Evolutionary conservation across 2,888 invertebrate genomes (phyloP).

Genomic region (Proisotoma minuta): DNA sequence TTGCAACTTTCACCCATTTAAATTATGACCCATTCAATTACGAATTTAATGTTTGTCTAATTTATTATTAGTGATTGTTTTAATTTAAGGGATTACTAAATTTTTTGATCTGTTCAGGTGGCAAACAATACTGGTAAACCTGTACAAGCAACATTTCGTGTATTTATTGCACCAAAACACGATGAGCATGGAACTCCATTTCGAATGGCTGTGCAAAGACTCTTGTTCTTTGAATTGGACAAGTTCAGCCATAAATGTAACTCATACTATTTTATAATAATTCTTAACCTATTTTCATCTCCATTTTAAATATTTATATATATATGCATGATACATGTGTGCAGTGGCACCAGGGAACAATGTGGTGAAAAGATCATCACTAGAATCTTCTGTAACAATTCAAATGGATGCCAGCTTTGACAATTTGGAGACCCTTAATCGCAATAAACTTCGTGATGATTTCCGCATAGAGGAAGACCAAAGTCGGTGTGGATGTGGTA

Average conservation of each 20-base stretch:
- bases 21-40: conserved; percentile 49
- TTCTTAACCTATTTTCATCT: not conserved
- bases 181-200: conserved; percentile 65
- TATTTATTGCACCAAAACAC: conserved; percentile 64
- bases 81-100: not conserved
- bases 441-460: conserved; percentile 10
- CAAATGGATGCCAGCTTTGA: conserved; percentile 78
- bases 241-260: conserved; percentile 57
- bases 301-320: not conserved
- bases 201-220: conserved; percentile 61
- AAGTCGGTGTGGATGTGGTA: conserved; percentile 29
- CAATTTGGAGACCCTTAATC: conserved; percentile 52
- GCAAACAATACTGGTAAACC: conserved; percentile 50
- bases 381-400: conserved; percentile 73
- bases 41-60: conserved; percentile 39
- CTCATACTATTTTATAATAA: not conserved
- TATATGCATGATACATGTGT: conserved; percentile 20
- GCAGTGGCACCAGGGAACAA: conserved; percentile 59
- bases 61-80: not conserved
- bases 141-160: conserved; percentile 62
- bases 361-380: conserved; percentile 62
- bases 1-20: conserved; percentile 47
- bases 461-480: conserved; percentile 9
- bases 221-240: conserved; percentile 67
- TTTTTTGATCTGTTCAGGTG: conserved; percentile 35